Evolutionary conservation across 2,888 invertebrate genomes (phyloP).

Genomic region (Phoronis australis): DNA sequence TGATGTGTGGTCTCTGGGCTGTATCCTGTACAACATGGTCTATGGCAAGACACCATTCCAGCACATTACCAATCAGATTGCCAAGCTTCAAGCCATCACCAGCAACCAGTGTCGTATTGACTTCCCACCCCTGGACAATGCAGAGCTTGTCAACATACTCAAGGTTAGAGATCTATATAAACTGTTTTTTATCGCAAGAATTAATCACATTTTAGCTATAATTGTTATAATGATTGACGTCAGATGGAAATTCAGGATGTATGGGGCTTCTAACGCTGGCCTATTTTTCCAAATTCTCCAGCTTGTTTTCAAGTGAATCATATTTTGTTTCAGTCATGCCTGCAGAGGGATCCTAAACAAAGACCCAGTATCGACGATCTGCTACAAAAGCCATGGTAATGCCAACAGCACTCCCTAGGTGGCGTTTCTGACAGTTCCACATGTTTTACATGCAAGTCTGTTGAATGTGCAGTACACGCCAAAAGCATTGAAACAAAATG

Average conservation of each 20-base stretch:
- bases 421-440: too few species aligned
- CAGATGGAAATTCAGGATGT: not conserved
- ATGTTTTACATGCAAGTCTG: too few species aligned
- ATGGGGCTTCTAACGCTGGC: not conserved
- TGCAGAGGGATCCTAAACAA: slow-evolving; percentile 66
- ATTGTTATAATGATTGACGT: slow-evolving; percentile 61
- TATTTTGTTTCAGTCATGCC: slow-evolving; percentile 62
- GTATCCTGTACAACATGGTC: slow-evolving; percentile 87
- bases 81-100: slow-evolving; percentile 73
- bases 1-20: slow-evolving; percentile 97
- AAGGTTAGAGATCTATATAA: too few species aligned
- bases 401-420: too few species aligned
- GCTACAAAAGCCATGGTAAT: too few species aligned
- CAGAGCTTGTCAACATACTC: slow-evolving; percentile 44
- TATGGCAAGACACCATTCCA: slow-evolving; percentile 89
- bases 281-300: too few species aligned
- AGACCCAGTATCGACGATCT: slow-evolving; percentile 73
- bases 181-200: too few species aligned
- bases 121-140: slow-evolving; percentile 60
- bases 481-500: too few species aligned
- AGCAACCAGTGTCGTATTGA: slow-evolving; percentile 69
- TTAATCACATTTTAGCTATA: slow-evolving; percentile 31
- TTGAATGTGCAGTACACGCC: too few species aligned
- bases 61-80: slow-evolving; percentile 66
- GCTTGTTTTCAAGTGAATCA: too few species aligned